Evolutionary conservation across 2,888 invertebrate genomes (phyloP).

Genomic region (Drosophila longiperda): DNA sequence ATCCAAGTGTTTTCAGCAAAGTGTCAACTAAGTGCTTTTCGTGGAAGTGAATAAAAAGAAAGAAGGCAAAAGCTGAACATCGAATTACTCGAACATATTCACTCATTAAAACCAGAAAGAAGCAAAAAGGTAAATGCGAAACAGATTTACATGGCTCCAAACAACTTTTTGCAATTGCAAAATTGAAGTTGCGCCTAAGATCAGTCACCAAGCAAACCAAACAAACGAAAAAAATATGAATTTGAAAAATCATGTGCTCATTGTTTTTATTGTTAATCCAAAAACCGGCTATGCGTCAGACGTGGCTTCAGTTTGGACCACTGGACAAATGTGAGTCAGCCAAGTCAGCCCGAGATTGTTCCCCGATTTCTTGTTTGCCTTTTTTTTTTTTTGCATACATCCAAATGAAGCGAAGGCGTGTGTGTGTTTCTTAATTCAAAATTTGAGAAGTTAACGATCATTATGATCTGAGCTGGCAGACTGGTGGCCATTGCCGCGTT

Average conservation of each 20-base stretch:
- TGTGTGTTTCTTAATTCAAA: constrained; percentile 22
- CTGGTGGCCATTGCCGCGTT: constrained; percentile 27
- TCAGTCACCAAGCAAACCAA: constrained; percentile 23
- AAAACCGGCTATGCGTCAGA: constrained; percentile 61
- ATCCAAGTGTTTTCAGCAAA: constrained; percentile 43
- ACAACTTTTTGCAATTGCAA: constrained; percentile 48
- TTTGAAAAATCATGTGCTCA: constrained; percentile 38
- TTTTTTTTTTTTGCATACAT: constrained; percentile 22
- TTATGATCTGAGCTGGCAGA: constrained; percentile 25
- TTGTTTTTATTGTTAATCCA: constrained; percentile 28
- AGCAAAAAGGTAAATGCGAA: constrained; percentile 38
- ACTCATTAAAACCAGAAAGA: not conserved
- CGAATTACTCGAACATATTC: constrained; percentile 23
- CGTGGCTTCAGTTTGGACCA: constrained; percentile 1
- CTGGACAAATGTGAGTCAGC: constrained; percentile 49
- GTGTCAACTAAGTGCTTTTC: constrained; percentile 64
- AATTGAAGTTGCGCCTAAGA: constrained; percentile 40
- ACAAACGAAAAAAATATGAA: constrained; percentile 9
- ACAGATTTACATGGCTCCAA: constrained; percentile 34
- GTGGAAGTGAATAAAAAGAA: constrained; percentile 34
- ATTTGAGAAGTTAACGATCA: constrained; percentile 34
- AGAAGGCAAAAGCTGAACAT: constrained; percentile 9
- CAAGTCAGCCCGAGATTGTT: constrained; percentile 31
- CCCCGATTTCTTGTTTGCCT: constrained; percentile 37
- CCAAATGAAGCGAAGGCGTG: constrained; percentile 29